Evolutionary conservation across 1,140 invertebrate species (phyloP).

Genomic region (Scaptodrosophila lebanonensis): DNA sequence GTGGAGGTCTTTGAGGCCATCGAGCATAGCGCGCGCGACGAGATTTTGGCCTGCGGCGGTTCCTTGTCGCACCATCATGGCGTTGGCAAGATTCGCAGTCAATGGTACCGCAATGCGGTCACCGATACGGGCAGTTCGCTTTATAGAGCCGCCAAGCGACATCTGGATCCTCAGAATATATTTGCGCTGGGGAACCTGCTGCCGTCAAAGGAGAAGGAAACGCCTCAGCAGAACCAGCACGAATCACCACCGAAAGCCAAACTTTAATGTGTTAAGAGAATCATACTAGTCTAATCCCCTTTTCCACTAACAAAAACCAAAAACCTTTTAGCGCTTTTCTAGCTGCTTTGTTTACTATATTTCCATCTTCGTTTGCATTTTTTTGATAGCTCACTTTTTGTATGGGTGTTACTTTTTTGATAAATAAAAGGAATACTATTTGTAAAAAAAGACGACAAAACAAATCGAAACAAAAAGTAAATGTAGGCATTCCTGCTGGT

Average conservation of each 20-base stretch:
- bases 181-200: slow-evolving; percentile 92
- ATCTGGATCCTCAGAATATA: slow-evolving; percentile 95
- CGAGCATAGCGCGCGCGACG: slow-evolving; percentile 90
- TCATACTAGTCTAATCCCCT: slow-evolving; percentile 50
- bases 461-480: neutral
- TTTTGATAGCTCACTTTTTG: slow-evolving; percentile 53
- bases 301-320: too few species aligned
- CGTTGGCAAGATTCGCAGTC: slow-evolving; percentile 93
- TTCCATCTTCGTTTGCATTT: slow-evolving; percentile 23
- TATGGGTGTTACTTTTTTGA: slow-evolving; percentile 56
- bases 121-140: slow-evolving; percentile 86
- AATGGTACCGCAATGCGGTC: slow-evolving; percentile 88
- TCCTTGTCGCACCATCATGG: slow-evolving; percentile 98
- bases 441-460: slow-evolving; percentile 23
- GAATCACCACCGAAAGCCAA: slow-evolving; percentile 51
- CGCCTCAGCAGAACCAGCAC: neutral
- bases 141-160: slow-evolving; percentile 88
- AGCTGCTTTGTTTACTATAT: slow-evolving; percentile 11
- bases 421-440: slow-evolving; percentile 64
- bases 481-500: neutral
- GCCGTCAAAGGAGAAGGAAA: slow-evolving; percentile 25
- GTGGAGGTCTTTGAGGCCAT: slow-evolving; percentile 90
- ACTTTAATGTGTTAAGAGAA: slow-evolving; percentile 40
- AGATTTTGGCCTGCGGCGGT: slow-evolving; percentile 93
- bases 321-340: slow-evolving; percentile 33